Evolutionary conservation across 2,888 invertebrate genomes (phyloP).

Genomic region (Acleris literana): DNA sequence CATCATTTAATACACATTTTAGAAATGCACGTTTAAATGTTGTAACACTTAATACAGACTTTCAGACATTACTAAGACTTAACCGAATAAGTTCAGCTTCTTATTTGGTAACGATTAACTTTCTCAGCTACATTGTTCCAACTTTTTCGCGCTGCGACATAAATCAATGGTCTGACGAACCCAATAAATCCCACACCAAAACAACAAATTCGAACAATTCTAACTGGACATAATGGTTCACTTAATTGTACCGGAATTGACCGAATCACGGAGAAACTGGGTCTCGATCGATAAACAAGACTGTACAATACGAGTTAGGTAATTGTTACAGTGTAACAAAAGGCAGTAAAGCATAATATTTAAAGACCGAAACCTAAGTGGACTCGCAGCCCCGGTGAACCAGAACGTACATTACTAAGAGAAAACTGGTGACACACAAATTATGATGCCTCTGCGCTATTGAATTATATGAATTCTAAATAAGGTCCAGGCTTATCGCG

Average conservation of each 20-base stretch:
- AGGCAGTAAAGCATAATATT: conserved; percentile 20
- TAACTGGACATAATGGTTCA: conserved; percentile 20
- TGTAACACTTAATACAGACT: neutral
- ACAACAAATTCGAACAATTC: conserved; percentile 6
- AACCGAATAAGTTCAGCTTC: conserved; percentile 7
- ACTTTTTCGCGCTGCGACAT: neutral
- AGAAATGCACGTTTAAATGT: neutral
- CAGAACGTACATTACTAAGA: conserved; percentile 22
- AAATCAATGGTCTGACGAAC: conserved; percentile 14
- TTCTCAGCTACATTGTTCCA: conserved; percentile 13
- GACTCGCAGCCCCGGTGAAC: conserved; percentile 3
- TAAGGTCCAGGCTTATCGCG: conserved; percentile 15
- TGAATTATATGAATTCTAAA: conserved; percentile 30
- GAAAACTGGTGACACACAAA: conserved; percentile 28
- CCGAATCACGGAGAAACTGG: conserved; percentile 26
- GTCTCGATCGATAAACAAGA: conserved; percentile 31
- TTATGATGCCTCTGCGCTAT: conserved; percentile 23
- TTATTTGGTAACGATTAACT: conserved; percentile 24
- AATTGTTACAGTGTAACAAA: conserved; percentile 29
- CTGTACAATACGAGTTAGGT: conserved; percentile 16
- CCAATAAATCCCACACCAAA: conserved; percentile 12
- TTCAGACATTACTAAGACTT: neutral
- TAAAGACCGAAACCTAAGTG: conserved; percentile 7
- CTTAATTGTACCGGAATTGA: conserved; percentile 15
- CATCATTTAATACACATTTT: neutral